Conservation (phyloP, 2,888 invertebrate species). For the Drosophila fungiperda region DNA sequence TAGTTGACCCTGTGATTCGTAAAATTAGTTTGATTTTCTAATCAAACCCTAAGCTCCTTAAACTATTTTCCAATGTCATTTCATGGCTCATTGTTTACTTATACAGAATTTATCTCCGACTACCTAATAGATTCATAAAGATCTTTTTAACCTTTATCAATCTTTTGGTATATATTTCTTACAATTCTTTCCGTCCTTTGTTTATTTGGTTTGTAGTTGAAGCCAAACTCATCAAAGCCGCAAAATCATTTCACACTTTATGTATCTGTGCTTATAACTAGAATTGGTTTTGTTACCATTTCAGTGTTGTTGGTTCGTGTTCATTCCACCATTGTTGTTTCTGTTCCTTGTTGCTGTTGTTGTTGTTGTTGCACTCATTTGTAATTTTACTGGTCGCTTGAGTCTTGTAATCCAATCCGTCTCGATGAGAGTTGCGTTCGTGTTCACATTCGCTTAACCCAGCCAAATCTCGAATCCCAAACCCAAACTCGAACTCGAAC, state of each 20-base stretch:
- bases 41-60: not conserved
- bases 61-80: not conserved
- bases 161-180: not conserved
- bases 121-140: not conserved
- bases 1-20: not conserved
- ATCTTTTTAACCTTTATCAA: not conserved
- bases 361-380: constrained; percentile 63
- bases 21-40: not conserved
- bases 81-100: not conserved
- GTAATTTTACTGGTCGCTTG: constrained; percentile 61
- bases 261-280: constrained; percentile 44
- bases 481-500: not conserved
- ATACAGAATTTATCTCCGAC: not conserved
- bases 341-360: constrained; percentile 22
- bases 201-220: constrained; percentile 2
- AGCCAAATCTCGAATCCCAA: constrained; percentile 22
- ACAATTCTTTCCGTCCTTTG: not conserved
- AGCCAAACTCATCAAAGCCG: constrained; percentile 9
- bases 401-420: constrained; percentile 66
- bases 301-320: constrained; percentile 42
- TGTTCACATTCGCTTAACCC: constrained; percentile 28
- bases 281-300: constrained; percentile 42
- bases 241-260: constrained; percentile 42
- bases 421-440: constrained; percentile 36
- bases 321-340: constrained; percentile 44